Evolutionary conservation across 2,113 vertebrate genomes (phyloP).

Genomic region (Blennius ocellaris): DNA sequence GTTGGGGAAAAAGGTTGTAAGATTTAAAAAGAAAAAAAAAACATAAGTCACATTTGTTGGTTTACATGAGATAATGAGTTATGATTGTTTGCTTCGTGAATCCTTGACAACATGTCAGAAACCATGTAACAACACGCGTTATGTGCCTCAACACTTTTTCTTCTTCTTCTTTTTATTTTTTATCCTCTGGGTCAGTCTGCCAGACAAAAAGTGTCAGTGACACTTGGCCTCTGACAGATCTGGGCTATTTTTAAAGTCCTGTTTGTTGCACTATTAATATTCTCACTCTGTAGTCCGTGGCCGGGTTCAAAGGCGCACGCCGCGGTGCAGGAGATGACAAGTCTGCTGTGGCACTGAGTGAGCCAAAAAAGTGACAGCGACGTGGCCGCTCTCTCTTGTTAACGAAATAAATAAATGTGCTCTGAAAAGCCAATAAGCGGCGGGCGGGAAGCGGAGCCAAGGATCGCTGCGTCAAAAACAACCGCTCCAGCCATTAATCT

Average conservation of each 20-base stretch:
- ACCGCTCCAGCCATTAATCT: constrained; percentile 83
- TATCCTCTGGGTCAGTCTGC: constrained; percentile 25
- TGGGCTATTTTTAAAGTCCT: constrained; percentile 71
- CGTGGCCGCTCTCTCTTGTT: constrained; percentile 77
- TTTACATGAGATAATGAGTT: not conserved
- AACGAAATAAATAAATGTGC: constrained; percentile 84
- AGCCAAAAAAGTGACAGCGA: constrained; percentile 82
- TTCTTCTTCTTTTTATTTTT: not conserved
- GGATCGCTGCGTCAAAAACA: constrained; percentile 83
- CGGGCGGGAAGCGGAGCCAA: constrained; percentile 77
- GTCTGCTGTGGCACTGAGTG: constrained; percentile 63
- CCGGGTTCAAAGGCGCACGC: constrained; percentile 73
- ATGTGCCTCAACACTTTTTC: not conserved
- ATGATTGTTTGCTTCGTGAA: not conserved
- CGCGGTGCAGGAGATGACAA: constrained; percentile 77
- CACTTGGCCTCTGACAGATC: constrained; percentile 58
- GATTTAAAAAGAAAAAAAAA: too few relatives aligned
- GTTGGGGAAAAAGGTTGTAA: not conserved
- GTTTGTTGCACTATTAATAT: constrained; percentile 78
- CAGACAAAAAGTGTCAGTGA: constrained; percentile 54
- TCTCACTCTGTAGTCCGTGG: constrained; percentile 63
- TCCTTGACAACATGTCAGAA: constrained; percentile 29
- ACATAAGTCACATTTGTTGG: not conserved
- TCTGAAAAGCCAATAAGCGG: constrained; percentile 84
- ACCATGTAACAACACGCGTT: constrained; percentile 17